A percentile compares a stretch with the other conserved stretches of the same genome.
These are phyloP conservation scores for Hoplodrina ambigua DNA, from an alignment of 2,888 invertebrate genomes.

Conservation along the genomic window DNA sequence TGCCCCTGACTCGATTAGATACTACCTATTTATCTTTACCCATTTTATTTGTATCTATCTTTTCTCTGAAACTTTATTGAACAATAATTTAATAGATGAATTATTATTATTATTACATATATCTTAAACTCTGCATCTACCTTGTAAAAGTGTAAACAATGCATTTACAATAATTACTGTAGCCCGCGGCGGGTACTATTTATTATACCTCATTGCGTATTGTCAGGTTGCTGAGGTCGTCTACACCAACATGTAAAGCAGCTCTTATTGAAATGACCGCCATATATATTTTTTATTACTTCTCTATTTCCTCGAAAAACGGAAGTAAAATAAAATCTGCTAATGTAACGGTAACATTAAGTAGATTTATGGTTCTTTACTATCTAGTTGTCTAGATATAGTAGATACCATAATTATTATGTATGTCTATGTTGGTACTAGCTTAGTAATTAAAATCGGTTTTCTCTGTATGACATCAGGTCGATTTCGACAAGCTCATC, in stretches of 20 bases:
- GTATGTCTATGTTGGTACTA: background rate
- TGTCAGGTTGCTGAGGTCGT: slow-evolving; percentile 12
- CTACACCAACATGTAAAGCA: slow-evolving; percentile 24
- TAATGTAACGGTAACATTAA: background rate
- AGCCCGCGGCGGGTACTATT: background rate
- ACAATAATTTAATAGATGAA: too few relatives aligned
- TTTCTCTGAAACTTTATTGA: too few relatives aligned
- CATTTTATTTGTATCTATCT: too few relatives aligned
- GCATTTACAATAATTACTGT: too few relatives aligned
- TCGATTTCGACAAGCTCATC: slow-evolving; percentile 2
- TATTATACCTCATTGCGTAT: slow-evolving; percentile 18
- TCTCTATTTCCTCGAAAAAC: slow-evolving; percentile 35
- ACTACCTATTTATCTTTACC: too few relatives aligned
- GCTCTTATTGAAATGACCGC: slow-evolving; percentile 26
- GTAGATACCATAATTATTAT: background rate
- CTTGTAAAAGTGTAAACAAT: too few relatives aligned
- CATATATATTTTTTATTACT: slow-evolving; percentile 18
- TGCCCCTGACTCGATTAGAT: too few relatives aligned
- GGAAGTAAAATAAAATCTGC: slow-evolving; percentile 26
- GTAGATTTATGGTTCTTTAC: slow-evolving; percentile 7
- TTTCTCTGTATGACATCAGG: slow-evolving; percentile 8
- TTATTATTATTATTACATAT: too few relatives aligned
- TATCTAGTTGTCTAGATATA: slow-evolving; percentile 23
- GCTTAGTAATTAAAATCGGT: slow-evolving; percentile 24
- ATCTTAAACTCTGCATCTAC: too few relatives aligned